Evolutionary conservation across 1,140 invertebrate genomes (phyloP), one percentile per base, ranked within the genome.

Genomic region (Ladona fulva): DNA sequence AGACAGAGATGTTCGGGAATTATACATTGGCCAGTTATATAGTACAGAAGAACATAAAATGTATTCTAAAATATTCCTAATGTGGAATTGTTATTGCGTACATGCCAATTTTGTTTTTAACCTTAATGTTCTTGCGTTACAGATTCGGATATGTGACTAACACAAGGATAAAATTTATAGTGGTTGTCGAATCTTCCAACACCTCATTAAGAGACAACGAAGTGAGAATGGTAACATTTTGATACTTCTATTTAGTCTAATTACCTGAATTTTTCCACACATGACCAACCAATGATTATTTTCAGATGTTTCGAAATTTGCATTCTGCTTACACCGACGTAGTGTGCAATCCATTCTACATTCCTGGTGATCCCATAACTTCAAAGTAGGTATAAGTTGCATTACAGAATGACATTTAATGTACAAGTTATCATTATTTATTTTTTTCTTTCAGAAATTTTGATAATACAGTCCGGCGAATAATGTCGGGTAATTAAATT

Each of bases 71-170:
- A 52, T 16, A 19, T 66, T 42, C 0, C 3, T 76, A 37, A 78
- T 76, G n/a, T 8, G 14, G 5, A 5, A 25, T 24, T 59, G 16
- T 52, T 37, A 44, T 75, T 52, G n/a, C 75, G 73, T 74, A 52
- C 75, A 80, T 52, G 1, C 75, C 42, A 37, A 12, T 76, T 16
- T 42, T 16, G 42, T 78, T 11, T 78, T 19, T 77, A 44, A 75
- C 77, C 42, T 25, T 77, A 80, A 76, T 79, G 76, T 25, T 22
- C n/a, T 78, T 78, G 81, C 86, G 88, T 80, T 80, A 24, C 82
- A 97, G 96, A 82, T 99, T 96, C 89, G 97, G 97, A 10, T 99
- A 97, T 89, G 95, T 97, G 22, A 98, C 96, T n/a, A 98, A 98
- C 84, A 98, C 96, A 0, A 94, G 95, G 87, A 93, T 98, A 19